Evolutionary conservation across 2,888 invertebrate genomes (phyloP), one percentile per base, ranked within the genome.

Genomic region (Melieria omissa): DNA sequence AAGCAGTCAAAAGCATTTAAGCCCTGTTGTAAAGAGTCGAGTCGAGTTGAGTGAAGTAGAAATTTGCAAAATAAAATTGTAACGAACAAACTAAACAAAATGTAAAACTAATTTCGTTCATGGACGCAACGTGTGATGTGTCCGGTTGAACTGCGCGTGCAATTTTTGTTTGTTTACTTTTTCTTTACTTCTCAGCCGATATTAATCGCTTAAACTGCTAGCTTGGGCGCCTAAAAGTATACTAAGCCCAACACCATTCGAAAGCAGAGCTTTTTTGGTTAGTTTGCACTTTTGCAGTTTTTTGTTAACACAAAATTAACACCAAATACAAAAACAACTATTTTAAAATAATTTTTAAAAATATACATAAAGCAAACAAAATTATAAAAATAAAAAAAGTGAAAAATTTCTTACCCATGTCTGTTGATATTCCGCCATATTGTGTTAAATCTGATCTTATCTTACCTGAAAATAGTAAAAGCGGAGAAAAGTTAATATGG

Each of bases 401-500:
- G 82, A 80, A 84, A 84, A 81, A 81, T 80, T 83, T 83, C 84
- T 84, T 84, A 84, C 84, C 84, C 84, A 84, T 85, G 82, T 84
- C 84, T 84, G 84, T 82, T 85, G 84, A 83, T 82, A 84, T 85
- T 81, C 84, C 84, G 84, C 85, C 85, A 80, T 84, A 84, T 83
- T 84, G 84, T 83, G 84, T 85, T 83, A 84, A 85, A 84, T 84
- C 84, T 80, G 84, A 85, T 84, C 84, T 84, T 84, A 84, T 84
- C 84, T 84, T 84, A 84, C 84, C 84, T 84, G 79, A 75, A 84
- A 83, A 71, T 61, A 52, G 49, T 45, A 58, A 73, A 6, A 68
- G 54, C 66, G 72, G 65, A 44, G 0, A 49, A 16, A 5, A 58
- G n/a, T 29, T 58, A 41, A 29, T 58, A 5, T 8, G 12, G 42